Conservation (phyloP, 2,888 invertebrate genomes). For the Ctena decussata region DNA sequence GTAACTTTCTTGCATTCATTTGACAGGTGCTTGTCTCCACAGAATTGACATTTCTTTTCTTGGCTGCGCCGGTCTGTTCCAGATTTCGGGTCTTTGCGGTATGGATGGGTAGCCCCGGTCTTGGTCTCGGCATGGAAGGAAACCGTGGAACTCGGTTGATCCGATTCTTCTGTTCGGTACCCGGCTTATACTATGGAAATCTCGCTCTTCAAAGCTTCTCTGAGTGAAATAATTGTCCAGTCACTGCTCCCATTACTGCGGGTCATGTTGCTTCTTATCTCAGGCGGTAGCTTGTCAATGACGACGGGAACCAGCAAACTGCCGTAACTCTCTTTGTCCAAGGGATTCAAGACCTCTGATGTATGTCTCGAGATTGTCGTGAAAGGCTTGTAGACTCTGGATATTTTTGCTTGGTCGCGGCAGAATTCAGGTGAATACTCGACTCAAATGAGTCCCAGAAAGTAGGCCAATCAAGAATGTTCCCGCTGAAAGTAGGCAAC, state of each 20-base stretch:
- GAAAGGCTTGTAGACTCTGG: constrained; percentile 18
- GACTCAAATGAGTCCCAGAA: constrained; percentile 31
- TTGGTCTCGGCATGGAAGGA: neutral
- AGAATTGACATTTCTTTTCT: constrained; percentile 3
- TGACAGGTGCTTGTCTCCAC: neutral
- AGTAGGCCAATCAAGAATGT: constrained; percentile 3
- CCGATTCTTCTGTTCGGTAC: neutral
- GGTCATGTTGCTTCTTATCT: constrained; percentile 21
- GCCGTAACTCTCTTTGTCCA: constrained; percentile 39
- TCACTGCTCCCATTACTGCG: neutral
- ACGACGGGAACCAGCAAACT: constrained; percentile 33
- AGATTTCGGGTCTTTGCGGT: neutral
- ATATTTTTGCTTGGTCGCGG: constrained; percentile 14
- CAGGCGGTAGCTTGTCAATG: constrained; percentile 31
- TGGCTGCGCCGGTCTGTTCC: neutral
- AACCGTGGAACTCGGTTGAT: neutral
- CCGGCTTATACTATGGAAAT: constrained; percentile 23
- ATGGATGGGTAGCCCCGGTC: neutral
- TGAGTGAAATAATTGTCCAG: constrained; percentile 25
- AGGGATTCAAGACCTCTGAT: constrained; percentile 45
- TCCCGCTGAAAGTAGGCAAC: constrained; percentile 14
- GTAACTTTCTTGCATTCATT: neutral
- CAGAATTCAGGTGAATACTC: constrained; percentile 13
- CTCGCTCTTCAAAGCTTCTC: constrained; percentile 26
- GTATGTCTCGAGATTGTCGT: constrained; percentile 40